Percentiles rank a stretch among this genome's conserved stretches.
Evolutionary conservation across 2,797 vertebrate genomes (phyloP).

Genomic region (Knipowitschia caucasica): DNA sequence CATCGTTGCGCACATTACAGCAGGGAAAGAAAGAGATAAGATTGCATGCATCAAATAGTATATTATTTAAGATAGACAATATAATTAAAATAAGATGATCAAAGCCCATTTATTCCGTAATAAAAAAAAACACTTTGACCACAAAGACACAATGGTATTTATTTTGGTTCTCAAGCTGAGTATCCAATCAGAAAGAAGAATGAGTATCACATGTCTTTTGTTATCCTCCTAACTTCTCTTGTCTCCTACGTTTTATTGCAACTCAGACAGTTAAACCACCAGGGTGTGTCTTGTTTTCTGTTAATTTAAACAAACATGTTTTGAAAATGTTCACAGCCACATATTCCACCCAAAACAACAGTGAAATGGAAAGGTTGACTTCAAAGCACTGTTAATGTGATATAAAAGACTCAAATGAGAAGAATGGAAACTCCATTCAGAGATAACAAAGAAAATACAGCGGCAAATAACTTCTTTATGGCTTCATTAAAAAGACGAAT

Average conservation of each 20-base stretch:
- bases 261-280: background rate
- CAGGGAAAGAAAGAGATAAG: too few relatives aligned
- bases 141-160: too few relatives aligned
- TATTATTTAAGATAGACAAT: too few relatives aligned
- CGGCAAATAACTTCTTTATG: background rate
- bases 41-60: too few relatives aligned
- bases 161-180: too few relatives aligned
- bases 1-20: too few relatives aligned
- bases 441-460: conserved; percentile 1
- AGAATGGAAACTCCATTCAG: conserved; percentile 1
- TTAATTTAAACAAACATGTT: background rate
- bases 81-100: too few relatives aligned
- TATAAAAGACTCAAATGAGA: conserved; percentile 1
- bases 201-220: background rate
- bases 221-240: background rate
- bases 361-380: conserved; percentile 11
- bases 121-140: too few relatives aligned
- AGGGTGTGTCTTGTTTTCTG: conserved; percentile 2
- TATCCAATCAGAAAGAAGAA: too few relatives aligned
- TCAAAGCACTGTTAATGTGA: background rate
- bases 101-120: too few relatives aligned
- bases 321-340: conserved; percentile 1
- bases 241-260: background rate
- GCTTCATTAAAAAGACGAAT: background rate
- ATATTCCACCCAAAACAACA: conserved; percentile 5